Base-by-base conservation (phyloP, 2,797 vertebrate species). In the Alosa sapidissima region DNA sequence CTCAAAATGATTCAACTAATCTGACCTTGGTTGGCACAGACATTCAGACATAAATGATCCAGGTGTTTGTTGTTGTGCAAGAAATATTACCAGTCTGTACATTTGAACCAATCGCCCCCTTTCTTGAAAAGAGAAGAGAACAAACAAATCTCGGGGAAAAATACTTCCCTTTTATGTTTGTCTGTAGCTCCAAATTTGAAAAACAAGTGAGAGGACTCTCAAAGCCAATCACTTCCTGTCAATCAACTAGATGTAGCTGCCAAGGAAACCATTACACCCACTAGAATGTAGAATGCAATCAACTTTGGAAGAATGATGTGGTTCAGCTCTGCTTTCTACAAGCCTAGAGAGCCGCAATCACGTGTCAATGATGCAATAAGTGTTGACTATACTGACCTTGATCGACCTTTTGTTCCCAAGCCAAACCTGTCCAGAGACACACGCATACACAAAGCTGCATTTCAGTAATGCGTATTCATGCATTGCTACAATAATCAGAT, bases 191-290 rank as follows among this genome's bases (percentile, higher is more conserved):
- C 7, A 72, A 16, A 72, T 72, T 72, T 41, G 65, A 36, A 72
- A 78, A 78, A 45, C 72, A 78, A 78, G 72, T 45, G 41, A 78
- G 72, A 78, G 60, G 24, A 65, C 24, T 24, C 60, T 65, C n/a
- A 11, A 28, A 65, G 11, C 41, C 72, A 78, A 78, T 78, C 72
- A 78, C 41, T 45, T 45, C 36, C 72, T 78, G 72, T 47, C 72
- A 78, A 78, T 78, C 72, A 78, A 47, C 36, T 45, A 47, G 72
- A 0, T 19, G 16, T 45, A 45, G 72, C 36, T 78, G 36, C 72
- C 41, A 78, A 36, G 68, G 68, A 75, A 75, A 75, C 68, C 68
- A 78, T 41, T 1, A 78, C 72, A 78, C 7, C 36, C 72, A 78
- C 72, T 45, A 78, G 14, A 78, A 45, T 45, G 72, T 45, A 47